A percentile compares a stretch with the other conserved stretches of the same genome.
Evolutionary conservation across 2,797 vertebrate species (phyloP).

Genomic region (Poeciliopsis gracilis): DNA sequence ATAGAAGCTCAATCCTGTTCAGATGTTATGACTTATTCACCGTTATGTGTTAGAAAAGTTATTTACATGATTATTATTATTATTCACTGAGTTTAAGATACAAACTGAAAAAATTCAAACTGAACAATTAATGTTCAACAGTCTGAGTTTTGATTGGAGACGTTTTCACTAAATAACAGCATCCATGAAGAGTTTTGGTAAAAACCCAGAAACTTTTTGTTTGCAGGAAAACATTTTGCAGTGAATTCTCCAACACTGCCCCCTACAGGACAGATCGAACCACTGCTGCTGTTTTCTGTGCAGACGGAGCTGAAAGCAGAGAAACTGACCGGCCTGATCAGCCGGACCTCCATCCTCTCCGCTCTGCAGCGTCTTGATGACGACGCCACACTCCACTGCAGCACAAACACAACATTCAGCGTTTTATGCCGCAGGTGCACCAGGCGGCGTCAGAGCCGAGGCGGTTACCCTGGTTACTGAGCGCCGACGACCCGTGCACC

Average conservation of each 20-base stretch:
- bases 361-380: slow-evolving; percentile 86
- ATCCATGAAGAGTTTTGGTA: no score
- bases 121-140: no score
- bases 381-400: slow-evolving; percentile 91
- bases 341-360: slow-evolving; percentile 75
- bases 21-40: no score
- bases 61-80: no score
- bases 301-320: neutral
- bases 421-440: neutral
- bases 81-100: no score
- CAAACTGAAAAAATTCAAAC: no score
- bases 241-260: slow-evolving; percentile 4
- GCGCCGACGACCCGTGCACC: slow-evolving; percentile 70
- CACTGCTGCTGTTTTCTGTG: neutral
- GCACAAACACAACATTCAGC: slow-evolving; percentile 21
- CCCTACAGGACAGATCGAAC: slow-evolving; percentile 34
- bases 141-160: no score
- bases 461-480: slow-evolving; percentile 86
- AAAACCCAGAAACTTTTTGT: neutral
- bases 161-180: no score
- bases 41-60: no score
- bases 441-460: neutral
- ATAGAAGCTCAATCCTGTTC: no score
- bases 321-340: slow-evolving; percentile 72
- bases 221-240: neutral